Conservation (phyloP, 2,797 vertebrate species). For the Heteromormyrus szaboi region DNA sequence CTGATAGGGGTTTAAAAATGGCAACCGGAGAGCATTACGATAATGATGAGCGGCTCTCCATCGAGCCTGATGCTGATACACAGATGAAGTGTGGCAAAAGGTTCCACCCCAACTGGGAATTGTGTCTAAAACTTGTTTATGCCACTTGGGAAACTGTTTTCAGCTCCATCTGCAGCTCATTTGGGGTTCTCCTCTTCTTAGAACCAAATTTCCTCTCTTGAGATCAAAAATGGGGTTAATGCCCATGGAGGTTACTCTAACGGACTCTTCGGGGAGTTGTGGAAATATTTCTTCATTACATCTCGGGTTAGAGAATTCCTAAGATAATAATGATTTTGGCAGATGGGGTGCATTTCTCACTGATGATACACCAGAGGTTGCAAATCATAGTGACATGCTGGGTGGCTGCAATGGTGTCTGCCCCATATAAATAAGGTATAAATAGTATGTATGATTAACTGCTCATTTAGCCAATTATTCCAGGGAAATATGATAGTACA, state of each 20-base stretch:
- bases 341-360: not conserved
- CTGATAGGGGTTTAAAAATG: constrained; percentile 26
- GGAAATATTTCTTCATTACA: not conserved
- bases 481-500: not conserved
- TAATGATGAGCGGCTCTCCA: constrained; percentile 29
- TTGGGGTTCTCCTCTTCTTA: not conserved
- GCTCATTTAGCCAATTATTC: not conserved
- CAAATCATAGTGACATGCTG: not conserved
- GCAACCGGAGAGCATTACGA: constrained; percentile 9
- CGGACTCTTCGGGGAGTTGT: not conserved
- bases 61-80: constrained; percentile 18
- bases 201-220: not conserved
- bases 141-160: constrained; percentile 10
- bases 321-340: not conserved
- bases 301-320: not conserved
- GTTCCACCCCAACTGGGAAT: not conserved
- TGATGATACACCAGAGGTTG: not conserved
- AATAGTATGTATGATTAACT: not conserved
- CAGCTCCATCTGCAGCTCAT: not conserved
- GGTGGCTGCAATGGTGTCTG: not conserved
- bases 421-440: constrained; percentile 8
- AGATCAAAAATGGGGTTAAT: constrained; percentile 2
- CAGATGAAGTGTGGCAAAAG: constrained; percentile 15
- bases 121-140: not conserved
- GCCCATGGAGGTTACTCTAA: not conserved